These are phyloP conservation scores for Corythornis cristatus DNA, from an alignment of 2,113 vertebrate species.

Conservation along the genomic window DNA sequence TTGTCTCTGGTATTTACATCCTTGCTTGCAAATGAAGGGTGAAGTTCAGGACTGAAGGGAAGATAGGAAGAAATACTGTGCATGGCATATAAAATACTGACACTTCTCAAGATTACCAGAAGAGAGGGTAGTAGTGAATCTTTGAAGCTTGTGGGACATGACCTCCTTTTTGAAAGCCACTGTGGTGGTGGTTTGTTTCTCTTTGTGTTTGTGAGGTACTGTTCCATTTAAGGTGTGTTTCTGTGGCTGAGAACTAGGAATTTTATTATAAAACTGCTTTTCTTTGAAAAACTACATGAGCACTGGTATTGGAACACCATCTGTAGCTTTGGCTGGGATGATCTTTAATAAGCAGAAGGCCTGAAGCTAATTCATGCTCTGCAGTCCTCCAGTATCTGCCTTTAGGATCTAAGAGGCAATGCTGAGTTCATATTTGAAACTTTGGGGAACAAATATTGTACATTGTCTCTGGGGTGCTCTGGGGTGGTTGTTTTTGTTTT, in stretches of 20 bases:
- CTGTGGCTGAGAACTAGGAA: background rate
- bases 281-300: background rate
- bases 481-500: background rate
- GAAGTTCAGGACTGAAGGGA: background rate
- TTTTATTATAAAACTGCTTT: background rate
- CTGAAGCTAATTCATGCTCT: background rate
- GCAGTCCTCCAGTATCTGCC: background rate
- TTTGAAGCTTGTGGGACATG: background rate
- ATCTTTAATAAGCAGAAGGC: background rate
- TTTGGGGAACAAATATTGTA: background rate
- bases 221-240: background rate
- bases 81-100: background rate
- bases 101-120: background rate
- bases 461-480: background rate
- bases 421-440: background rate
- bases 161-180: background rate
- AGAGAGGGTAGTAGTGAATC: background rate
- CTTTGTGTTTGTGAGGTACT: background rate
- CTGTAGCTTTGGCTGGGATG: background rate
- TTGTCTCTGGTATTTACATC: background rate
- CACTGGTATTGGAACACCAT: background rate
- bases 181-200: background rate
- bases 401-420: background rate
- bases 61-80: background rate
- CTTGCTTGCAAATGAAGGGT: background rate